Percentiles rank a stretch among this genome's conserved stretches.
These are phyloP conservation scores for Neoascia interrupta DNA, from an alignment of 2,888 invertebrate species.

Conservation along the genomic window DNA sequence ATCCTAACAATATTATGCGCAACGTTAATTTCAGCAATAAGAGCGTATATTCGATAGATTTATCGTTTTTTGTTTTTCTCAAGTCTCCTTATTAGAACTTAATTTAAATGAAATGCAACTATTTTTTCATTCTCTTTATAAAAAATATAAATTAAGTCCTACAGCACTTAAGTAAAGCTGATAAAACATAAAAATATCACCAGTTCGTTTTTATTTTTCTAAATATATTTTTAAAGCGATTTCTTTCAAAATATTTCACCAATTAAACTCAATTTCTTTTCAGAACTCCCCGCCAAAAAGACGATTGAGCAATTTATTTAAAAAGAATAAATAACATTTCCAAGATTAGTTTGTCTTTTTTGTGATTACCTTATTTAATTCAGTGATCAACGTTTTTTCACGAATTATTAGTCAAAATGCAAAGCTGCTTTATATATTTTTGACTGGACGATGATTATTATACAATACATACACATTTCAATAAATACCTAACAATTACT, in stretches of 20 bases:
- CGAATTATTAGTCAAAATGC: background rate
- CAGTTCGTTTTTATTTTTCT: too few species aligned
- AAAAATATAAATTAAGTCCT: background rate
- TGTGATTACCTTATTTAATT: background rate
- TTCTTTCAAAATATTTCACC: too few species aligned
- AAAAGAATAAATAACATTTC: conserved; percentile 74
- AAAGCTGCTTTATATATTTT: background rate
- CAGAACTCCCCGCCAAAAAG: conserved; percentile 79
- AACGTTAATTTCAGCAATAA: too few species aligned
- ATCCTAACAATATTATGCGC: conserved; percentile 64
- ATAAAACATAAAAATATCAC: too few species aligned
- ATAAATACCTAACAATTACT: too few species aligned
- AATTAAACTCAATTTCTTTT: conserved; percentile 66
- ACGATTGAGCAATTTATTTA: conserved; percentile 78
- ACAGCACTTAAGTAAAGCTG: too few species aligned
- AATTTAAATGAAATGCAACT: too few species aligned
- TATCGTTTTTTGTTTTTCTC: conserved; percentile 47
- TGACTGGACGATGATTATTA: too few species aligned
- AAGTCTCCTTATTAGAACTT: conserved; percentile 29
- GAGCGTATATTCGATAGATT: too few species aligned
- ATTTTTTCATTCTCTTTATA: background rate
- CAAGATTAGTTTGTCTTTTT: background rate
- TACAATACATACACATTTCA: too few species aligned
- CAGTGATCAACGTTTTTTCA: background rate
- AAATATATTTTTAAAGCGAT: background rate